phyloP scores from a whole-genome alignment of 2,888 invertebrate species.

The Melinaea marsaeus region DNA sequence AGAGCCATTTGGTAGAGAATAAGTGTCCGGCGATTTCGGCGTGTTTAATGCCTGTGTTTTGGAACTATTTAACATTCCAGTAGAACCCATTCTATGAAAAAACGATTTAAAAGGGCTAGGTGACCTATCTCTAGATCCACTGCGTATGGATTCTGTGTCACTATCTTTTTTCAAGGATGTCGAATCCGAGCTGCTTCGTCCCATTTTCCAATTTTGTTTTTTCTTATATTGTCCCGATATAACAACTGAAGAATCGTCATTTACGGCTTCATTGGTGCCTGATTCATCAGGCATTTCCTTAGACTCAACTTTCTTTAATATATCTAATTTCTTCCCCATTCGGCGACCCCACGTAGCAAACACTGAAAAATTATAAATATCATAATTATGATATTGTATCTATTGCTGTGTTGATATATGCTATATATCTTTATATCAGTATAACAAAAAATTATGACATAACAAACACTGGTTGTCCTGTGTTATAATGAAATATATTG shows the following conservation, averaged over 20 bases:
- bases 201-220: conserved; percentile 79
- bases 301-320: conserved; percentile 81
- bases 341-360: conserved; percentile 86
- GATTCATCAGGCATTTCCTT: conserved; percentile 73
- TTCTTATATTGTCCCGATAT: conserved; percentile 72
- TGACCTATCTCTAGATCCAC: conserved; percentile 74
- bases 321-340: conserved; percentile 87
- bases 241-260: conserved; percentile 53
- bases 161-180: conserved; percentile 66
- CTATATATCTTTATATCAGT: neutral
- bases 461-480: neutral
- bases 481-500: neutral
- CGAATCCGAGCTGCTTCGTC: conserved; percentile 72
- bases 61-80: conserved; percentile 83
- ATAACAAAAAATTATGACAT: neutral
- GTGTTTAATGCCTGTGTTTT: conserved; percentile 68
- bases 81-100: conserved; percentile 86
- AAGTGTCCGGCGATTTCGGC: conserved; percentile 57
- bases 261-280: conserved; percentile 48
- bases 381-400: neutral
- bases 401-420: neutral
- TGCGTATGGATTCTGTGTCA: conserved; percentile 70
- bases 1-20: conserved; percentile 65
- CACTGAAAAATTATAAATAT: conserved; percentile 63
- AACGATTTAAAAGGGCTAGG: conserved; percentile 84